Base-by-base conservation (phyloP, 2,113 vertebrate species). In the Podarcis raffonei region DNA sequence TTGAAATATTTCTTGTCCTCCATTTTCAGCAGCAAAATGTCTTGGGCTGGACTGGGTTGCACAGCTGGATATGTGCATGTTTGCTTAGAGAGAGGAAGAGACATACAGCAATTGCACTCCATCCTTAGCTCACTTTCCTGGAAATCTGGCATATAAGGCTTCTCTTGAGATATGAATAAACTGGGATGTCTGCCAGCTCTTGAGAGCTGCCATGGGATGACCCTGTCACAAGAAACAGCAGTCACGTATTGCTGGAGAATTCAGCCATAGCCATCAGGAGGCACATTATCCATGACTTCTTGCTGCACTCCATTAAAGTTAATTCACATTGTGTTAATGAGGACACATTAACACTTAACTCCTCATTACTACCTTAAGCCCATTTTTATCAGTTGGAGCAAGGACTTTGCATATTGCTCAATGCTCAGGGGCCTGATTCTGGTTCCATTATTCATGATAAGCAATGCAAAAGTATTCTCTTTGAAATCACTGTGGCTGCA, bases 261-360 rank as follows among this genome's bases (percentile, higher is more conserved):
- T 89, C 81, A 89, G 81, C 87, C 87, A 89, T 89, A 89, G 87
- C 87, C 72, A 84, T 89, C 81, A 84, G 72, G 87, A 89, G 87
- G 81, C 81, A 89, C 82, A 89, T 89, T 89, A 89, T 84, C 87
- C 87, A 89, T 83, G 87, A 89, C 87, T 89, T 84, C 81, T 89
- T 89, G 87, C 81, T 89, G 81, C 87, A 89, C 87, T 84, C 87
- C 87, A 89, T 89, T 89, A 89, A 89, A 89, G 87, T 89, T 89
- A 89, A 89, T 89, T 89, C 87, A 89, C 87, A 89, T 84, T 89
- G 87, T 89, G 80, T 89, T 89, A 89, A 89, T 89, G 87, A 84
- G 87, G 87, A 89, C 87, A 83, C 87, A 89, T 89, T 89, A 84
- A 89, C 87, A 89, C 87, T 89, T 89, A 89, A 84, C 87, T 89